These are phyloP conservation scores for Carettochelys insculpta DNA, from an alignment of 2,113 vertebrate species.

Conservation along the genomic window DNA sequence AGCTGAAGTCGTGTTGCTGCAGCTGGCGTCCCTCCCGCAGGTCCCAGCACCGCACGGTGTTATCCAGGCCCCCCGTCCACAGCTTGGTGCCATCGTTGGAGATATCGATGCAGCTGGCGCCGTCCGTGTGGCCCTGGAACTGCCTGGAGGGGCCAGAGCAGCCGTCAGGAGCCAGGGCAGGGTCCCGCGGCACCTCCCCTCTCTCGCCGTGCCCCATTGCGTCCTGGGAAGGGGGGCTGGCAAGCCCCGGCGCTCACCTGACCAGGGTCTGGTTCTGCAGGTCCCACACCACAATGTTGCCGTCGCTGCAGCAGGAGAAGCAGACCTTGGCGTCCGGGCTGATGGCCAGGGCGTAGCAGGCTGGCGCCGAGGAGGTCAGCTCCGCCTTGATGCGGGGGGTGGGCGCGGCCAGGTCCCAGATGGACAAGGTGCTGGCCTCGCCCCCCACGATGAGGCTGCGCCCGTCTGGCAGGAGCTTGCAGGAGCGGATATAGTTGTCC, in stretches of 20 bases:
- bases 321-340: slow-evolving; percentile 90
- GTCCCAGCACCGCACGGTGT: slow-evolving; percentile 83
- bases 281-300: slow-evolving; percentile 89
- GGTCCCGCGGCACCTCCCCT: background rate
- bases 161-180: background rate
- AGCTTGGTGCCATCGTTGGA: slow-evolving; percentile 75
- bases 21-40: slow-evolving; percentile 82
- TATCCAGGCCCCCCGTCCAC: slow-evolving; percentile 81
- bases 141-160: slow-evolving; percentile 63
- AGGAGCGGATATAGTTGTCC: slow-evolving; percentile 86
- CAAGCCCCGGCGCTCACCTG: slow-evolving; percentile 62
- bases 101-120: slow-evolving; percentile 82
- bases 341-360: slow-evolving; percentile 89
- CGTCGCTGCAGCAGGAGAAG: slow-evolving; percentile 90
- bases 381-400: slow-evolving; percentile 88
- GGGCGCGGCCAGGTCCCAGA: slow-evolving; percentile 82
- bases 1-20: slow-evolving; percentile 82
- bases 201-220: background rate
- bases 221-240: background rate
- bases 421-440: slow-evolving; percentile 86
- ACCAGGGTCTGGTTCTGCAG: slow-evolving; percentile 85
- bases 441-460: slow-evolving; percentile 84
- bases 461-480: slow-evolving; percentile 84
- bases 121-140: slow-evolving; percentile 82
- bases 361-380: slow-evolving; percentile 84